Base-by-base conservation (phyloP, 1,140 invertebrate genomes). In the Bilobella aurantiaca region DNA sequence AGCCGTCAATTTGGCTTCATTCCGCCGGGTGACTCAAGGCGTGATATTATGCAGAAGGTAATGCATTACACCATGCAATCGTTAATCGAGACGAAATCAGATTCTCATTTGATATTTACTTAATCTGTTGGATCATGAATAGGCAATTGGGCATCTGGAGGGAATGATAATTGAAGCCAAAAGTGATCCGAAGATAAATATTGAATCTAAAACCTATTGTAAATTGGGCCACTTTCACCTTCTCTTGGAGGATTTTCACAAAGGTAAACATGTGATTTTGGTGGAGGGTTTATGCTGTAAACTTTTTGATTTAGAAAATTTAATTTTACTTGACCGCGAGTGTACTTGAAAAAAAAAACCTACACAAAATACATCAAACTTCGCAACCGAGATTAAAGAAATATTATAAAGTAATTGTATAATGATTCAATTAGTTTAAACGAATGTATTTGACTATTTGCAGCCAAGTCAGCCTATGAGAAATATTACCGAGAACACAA, bases 201-300 rank as follows among this genome's bases (percentile, higher is more conserved):
- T 94, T 61, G 89, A 94, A 78, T 86, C 90, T 0, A 90, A 90
- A 76, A 91, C 91, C 14, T 95, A 90, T 76, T 94, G 91, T 74
- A 93, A 93, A 80, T 78, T 97, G 29, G 93, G 93, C 1, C 93
- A 97, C 81, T 91, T 95, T 75, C 90, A 95, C 79, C 81, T 96
- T 3, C 79, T 96, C 0, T 78, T 95, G 2, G 90, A 92, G 79
- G 88, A 96, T 76, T 94, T 90, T 80, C 81, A 84, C 29, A 94
- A 95, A 88, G 90, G 90, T 92, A 81, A 69, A 5, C 37, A 18
- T 42, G 8, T 18, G 34, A 18, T 12, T 8, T 8, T 8, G 34
- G 34, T 42, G 34, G 8, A 42, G 34, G 34, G 34, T 42, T 18
- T 42, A 42, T n/a, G n/a, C n/a, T n/a, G n/a, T n/a, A n/a, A n/a